Evolutionary conservation across 1,140 invertebrate species (phyloP).

Genomic region (Panagrolaimus sp.): DNA sequence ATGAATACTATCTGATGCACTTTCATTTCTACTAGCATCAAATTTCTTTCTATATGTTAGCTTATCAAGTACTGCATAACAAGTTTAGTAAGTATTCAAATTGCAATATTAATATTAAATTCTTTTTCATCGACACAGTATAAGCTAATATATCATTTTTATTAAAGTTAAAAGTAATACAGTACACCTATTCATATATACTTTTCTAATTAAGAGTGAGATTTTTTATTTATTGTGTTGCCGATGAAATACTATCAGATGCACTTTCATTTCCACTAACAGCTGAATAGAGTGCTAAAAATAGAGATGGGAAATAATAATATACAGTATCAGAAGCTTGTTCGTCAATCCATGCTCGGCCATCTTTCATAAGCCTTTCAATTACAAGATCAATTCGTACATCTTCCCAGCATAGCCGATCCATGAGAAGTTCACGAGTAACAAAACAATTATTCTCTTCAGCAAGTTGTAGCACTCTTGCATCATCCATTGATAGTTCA

Average conservation of each 20-base stretch:
- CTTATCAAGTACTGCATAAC: too few species aligned
- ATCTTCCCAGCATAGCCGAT: conserved; percentile 53
- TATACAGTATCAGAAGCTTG: conserved; percentile 69
- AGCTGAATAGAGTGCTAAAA: conserved; percentile 56
- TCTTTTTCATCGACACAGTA: too few species aligned
- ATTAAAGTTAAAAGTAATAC: too few species aligned
- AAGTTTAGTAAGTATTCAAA: too few species aligned
- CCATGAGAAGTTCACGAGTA: conserved; percentile 49
- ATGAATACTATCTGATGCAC: too few species aligned
- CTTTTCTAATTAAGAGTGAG: background rate
- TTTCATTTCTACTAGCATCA: too few species aligned
- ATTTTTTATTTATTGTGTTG: conserved; percentile 11
- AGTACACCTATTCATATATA: background rate
- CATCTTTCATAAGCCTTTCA: conserved; percentile 77
- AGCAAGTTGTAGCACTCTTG: conserved; percentile 76
- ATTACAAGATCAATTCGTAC: conserved; percentile 67
- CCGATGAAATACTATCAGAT: conserved; percentile 20
- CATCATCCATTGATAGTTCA: conserved; percentile 92
- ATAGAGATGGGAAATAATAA: conserved; percentile 92
- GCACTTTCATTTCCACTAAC: conserved; percentile 12
- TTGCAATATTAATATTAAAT: too few species aligned
- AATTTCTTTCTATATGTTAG: too few species aligned
- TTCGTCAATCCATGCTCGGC: conserved; percentile 85
- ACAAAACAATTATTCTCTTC: conserved; percentile 60
- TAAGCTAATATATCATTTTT: too few species aligned